Evolutionary conservation across 2,888 invertebrate genomes (phyloP), one percentile per base, ranked within the genome.

Genomic region (Spodoptera exigua): DNA sequence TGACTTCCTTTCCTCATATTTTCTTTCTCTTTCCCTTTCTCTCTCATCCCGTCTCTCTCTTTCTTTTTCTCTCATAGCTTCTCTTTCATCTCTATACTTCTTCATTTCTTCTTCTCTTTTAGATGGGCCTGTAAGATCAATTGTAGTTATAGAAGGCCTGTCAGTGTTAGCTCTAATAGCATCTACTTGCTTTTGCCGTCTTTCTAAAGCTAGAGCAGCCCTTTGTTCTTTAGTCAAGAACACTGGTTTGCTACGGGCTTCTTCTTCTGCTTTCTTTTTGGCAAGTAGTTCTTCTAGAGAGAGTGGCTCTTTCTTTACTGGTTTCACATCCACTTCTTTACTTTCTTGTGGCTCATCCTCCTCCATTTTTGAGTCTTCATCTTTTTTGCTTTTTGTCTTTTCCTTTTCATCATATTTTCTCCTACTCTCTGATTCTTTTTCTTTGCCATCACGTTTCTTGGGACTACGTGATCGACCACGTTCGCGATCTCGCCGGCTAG

Each of bases 171-270:
- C 97, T 70, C 97, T 95, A 74, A 98, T 95, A 13, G 96, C 96
- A 36, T 97, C 98, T 0, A 98, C 97, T 91, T 99, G 97, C 84
- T 98, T 97, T 82, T 98, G 97, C 0, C 99, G 95, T 49, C 97
- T 95, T 83, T 97, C 97, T 13, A 99, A 81, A 0, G 99, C 99
- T 81, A 98, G 96, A 0, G 96, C 97, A 0, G 97, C 98, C 79
- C 99, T 95, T 87, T 99, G 98, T 87, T 99, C 99, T 94, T 99
- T 99, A 0, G 98, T 98, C 36, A 99, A 93, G 87, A 99, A 99
- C 32, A 99, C 98, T 0, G 99, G 99, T 95, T 99, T 99, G 78
- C 98, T 98, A 51, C 98, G 95, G 1, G 98, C 98, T 81, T 97
- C 98, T 87, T 99, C 99, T 85, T 99, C 99, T 0, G 98, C 98